These are phyloP conservation scores for Stenotaenia linearis DNA, from an alignment of 2,888 invertebrate species.

Conservation along the genomic window DNA sequence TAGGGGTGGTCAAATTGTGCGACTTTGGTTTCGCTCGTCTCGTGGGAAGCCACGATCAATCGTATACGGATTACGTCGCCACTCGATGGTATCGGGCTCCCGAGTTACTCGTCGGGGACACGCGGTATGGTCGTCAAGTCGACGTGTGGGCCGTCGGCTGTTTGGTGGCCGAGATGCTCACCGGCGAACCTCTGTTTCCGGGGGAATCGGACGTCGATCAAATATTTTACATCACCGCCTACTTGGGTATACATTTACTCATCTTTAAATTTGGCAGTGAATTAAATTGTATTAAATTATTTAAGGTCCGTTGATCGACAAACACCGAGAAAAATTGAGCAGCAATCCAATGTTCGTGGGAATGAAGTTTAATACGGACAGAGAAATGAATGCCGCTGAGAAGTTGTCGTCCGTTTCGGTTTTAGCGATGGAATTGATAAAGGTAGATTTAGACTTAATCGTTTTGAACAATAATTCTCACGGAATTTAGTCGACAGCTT, in stretches of 20 bases:
- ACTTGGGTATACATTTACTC: too few relatives aligned
- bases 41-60: conserved; percentile 64
- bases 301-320: conserved; percentile 50
- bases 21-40: conserved; percentile 82
- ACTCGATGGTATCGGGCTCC: conserved; percentile 86
- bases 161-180: conserved; percentile 76
- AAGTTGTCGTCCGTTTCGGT: conserved; percentile 51
- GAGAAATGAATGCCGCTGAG: conserved; percentile 40
- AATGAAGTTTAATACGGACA: conserved; percentile 39
- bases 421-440: conserved; percentile 53
- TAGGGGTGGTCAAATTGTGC: conserved; percentile 80
- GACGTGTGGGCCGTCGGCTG: conserved; percentile 87
- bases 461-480: too few relatives aligned
- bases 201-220: conserved; percentile 88
- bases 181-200: conserved; percentile 78
- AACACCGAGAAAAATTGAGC: conserved; percentile 51
- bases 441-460: too few relatives aligned
- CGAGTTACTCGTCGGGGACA: conserved; percentile 73
- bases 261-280: too few relatives aligned
- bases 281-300: too few relatives aligned
- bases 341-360: conserved; percentile 51
- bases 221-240: conserved; percentile 70
- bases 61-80: conserved; percentile 83
- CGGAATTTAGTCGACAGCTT: too few relatives aligned
- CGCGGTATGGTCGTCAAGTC: conserved; percentile 61